A percentile compares a stretch with the other conserved stretches of the same genome.
Conservation (phyloP, 92 coral and sea anemone species). For the Micromussa lordhowensis region DNA sequence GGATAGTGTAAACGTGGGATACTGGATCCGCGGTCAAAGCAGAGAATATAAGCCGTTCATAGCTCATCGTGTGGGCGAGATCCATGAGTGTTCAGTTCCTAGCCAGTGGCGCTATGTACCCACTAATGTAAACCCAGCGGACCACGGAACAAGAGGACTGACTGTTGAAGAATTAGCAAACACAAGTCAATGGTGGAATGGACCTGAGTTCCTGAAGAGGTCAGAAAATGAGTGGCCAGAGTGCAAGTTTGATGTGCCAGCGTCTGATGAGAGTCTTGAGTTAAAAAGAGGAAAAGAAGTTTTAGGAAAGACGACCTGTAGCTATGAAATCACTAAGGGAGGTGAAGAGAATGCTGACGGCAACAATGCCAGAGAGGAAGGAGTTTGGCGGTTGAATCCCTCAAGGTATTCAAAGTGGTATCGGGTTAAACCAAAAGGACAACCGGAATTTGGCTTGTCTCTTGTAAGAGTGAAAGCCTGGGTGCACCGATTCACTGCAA, state of each 20-base stretch:
- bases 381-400: slow-evolving; percentile 57
- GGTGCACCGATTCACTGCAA: slow-evolving; percentile 64
- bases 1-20: slow-evolving; percentile 50
- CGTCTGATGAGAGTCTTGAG: slow-evolving; percentile 21
- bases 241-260: slow-evolving; percentile 40
- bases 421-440: slow-evolving; percentile 40
- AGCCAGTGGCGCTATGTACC: slow-evolving; percentile 73
- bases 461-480: slow-evolving; percentile 72
- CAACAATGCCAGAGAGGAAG: background rate
- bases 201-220: slow-evolving; percentile 51
- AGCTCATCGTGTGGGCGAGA: too few relatives aligned
- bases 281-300: slow-evolving; percentile 4
- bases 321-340: slow-evolving; percentile 11
- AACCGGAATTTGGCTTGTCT: slow-evolving; percentile 67
- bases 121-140: too few relatives aligned
- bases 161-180: slow-evolving; percentile 42
- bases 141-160: slow-evolving; percentile 62
- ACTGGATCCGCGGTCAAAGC: slow-evolving; percentile 54
- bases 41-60: too few relatives aligned
- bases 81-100: slow-evolving; percentile 61
- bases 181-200: slow-evolving; percentile 68
- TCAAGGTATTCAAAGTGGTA: slow-evolving; percentile 64
- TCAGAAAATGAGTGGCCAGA: slow-evolving; percentile 38
- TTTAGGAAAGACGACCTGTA: slow-evolving; percentile 10
- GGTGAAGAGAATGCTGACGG: slow-evolving; percentile 20